A percentile compares a stretch with the other conserved stretches of the same genome.
These are phyloP conservation scores for Amiota minor DNA, from an alignment of 2,888 invertebrate species.

Conservation along the genomic window DNA sequence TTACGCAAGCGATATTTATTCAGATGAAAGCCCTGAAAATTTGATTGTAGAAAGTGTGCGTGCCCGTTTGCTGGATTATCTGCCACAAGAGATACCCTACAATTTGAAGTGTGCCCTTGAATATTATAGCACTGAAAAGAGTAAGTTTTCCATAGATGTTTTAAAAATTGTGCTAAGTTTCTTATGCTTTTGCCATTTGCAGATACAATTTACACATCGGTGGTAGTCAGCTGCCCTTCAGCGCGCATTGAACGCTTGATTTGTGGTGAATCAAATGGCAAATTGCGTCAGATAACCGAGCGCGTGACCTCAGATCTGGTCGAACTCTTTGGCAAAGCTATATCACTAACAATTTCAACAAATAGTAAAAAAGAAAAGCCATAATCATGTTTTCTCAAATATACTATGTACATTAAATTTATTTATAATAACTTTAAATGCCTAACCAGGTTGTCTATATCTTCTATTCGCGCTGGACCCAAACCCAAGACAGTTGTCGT, in stretches of 20 bases:
- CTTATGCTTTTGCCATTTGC: slow-evolving; percentile 45
- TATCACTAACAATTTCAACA: slow-evolving; percentile 71
- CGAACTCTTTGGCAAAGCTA: slow-evolving; percentile 78
- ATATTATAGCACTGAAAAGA: slow-evolving; percentile 78
- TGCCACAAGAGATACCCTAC: slow-evolving; percentile 92
- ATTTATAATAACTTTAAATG: slow-evolving; percentile 78
- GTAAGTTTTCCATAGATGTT: slow-evolving; percentile 58
- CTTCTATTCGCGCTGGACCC: slow-evolving; percentile 78
- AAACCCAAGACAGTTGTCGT: slow-evolving; percentile 83
- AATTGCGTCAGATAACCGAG: slow-evolving; percentile 81
- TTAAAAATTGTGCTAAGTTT: neutral
- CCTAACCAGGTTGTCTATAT: slow-evolving; percentile 79
- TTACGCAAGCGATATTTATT: slow-evolving; percentile 80
- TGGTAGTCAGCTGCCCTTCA: slow-evolving; percentile 79
- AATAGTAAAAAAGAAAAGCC: slow-evolving; percentile 37
- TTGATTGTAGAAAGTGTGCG: slow-evolving; percentile 84
- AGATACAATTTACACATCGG: slow-evolving; percentile 77
- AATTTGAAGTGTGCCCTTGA: slow-evolving; percentile 79
- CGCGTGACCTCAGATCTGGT: slow-evolving; percentile 79
- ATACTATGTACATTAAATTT: neutral
- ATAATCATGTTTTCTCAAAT: neutral
- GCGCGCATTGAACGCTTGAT: slow-evolving; percentile 79
- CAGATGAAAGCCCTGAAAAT: slow-evolving; percentile 82
- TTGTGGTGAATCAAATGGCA: slow-evolving; percentile 80
- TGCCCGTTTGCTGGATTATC: slow-evolving; percentile 87